Conservation (phyloP, 2,888 invertebrate species). For the Oscheius sp. region DNA sequence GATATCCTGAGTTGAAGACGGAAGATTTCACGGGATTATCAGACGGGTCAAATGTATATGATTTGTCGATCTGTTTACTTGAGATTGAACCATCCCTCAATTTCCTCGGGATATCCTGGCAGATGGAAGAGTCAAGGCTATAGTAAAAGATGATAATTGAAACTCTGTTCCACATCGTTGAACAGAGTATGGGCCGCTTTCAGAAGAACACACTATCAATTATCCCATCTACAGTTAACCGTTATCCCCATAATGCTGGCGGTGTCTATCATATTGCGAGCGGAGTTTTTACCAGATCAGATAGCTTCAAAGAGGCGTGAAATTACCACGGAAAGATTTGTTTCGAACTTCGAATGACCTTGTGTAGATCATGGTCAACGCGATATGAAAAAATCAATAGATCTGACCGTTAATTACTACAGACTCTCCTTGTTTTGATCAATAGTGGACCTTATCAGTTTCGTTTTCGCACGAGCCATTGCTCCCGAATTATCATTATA, state of each 20-base stretch:
- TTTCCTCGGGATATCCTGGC: too few relatives aligned
- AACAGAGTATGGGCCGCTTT: too few relatives aligned
- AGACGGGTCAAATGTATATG: too few relatives aligned
- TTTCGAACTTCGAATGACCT: neutral
- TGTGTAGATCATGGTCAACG: too few relatives aligned
- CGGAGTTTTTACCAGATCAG: neutral
- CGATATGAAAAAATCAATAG: too few relatives aligned
- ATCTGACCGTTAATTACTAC: neutral
- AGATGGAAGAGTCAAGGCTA: too few relatives aligned
- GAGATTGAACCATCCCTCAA: too few relatives aligned
- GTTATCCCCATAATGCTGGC: neutral
- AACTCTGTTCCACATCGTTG: too few relatives aligned
- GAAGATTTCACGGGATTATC: too few relatives aligned
- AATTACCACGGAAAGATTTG: neutral
- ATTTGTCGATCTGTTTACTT: too few relatives aligned
- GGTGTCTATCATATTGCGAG: neutral
- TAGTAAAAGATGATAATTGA: too few relatives aligned
- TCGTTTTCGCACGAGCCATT: conserved; percentile 9
- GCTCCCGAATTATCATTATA: neutral
- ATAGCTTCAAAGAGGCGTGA: conserved; percentile 6
- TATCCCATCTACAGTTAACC: conserved; percentile 15
- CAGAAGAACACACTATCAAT: neutral
- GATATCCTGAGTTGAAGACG: too few relatives aligned
- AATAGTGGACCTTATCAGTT: conserved; percentile 14
- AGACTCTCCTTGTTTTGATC: conserved; percentile 4